phyloP scores from a whole-genome alignment of 2,888 invertebrate genomes.

The Rhynchonema sp. region DNA sequence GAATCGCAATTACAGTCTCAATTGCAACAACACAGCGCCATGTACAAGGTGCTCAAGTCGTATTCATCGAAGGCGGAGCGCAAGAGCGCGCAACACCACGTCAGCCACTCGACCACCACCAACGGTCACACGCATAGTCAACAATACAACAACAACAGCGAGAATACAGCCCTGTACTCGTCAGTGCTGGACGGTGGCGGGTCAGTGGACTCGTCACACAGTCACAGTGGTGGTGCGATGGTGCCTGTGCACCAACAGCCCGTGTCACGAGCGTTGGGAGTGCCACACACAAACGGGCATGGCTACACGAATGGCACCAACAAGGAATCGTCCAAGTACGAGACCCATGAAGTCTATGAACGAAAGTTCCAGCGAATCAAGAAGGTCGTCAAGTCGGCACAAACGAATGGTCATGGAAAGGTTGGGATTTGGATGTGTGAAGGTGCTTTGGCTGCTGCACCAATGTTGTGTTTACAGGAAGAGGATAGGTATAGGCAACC shows the following conservation, averaged over 20 bases:
- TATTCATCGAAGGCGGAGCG: slow-evolving; percentile 32
- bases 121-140: too few species aligned
- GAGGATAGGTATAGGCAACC: too few species aligned
- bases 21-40: too few species aligned
- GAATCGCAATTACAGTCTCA: too few species aligned
- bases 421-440: too few species aligned
- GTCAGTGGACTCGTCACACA: background rate
- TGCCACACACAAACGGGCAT: slow-evolving; percentile 4
- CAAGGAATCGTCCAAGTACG: slow-evolving; percentile 23
- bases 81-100: slow-evolving; percentile 18
- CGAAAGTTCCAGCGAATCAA: slow-evolving; percentile 22
- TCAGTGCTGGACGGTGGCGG: too few species aligned
- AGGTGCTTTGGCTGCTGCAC: too few species aligned
- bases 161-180: slow-evolving; percentile 20
- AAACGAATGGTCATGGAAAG: too few species aligned
- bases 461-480: too few species aligned
- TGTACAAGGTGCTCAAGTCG: slow-evolving; percentile 57
- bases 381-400: slow-evolving; percentile 4
- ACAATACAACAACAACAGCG: slow-evolving; percentile 7
- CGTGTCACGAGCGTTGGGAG: slow-evolving; percentile 1
- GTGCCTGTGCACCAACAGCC: slow-evolving; percentile 3
- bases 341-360: slow-evolving; percentile 26
- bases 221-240: slow-evolving; percentile 4
- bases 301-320: slow-evolving; percentile 39
- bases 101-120: background rate